A percentile compares a stretch with the other conserved stretches of the same genome.
phyloP scores from a whole-genome alignment of 2,797 vertebrate species.

The Petrocephalus sullivani region DNA sequence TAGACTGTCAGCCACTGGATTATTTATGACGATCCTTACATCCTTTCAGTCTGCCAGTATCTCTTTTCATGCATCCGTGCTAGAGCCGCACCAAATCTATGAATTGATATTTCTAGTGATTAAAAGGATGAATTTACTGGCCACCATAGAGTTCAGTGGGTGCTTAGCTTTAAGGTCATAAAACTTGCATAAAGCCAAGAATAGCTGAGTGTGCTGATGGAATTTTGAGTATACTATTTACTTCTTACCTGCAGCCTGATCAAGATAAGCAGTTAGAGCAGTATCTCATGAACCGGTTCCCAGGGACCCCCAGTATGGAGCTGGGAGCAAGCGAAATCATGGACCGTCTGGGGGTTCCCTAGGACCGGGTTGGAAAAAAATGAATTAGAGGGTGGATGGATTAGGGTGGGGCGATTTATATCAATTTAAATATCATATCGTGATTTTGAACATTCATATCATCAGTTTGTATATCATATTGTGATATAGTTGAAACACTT shows the following conservation, averaged over 20 bases:
- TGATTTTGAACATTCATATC: background rate
- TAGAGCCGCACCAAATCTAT: background rate
- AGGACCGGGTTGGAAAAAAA: background rate
- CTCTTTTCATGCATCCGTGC: background rate
- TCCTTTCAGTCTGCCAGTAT: background rate
- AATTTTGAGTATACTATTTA: background rate
- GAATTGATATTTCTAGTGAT: constrained; percentile 1
- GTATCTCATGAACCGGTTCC: background rate
- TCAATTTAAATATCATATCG: background rate
- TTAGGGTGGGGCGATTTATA: background rate
- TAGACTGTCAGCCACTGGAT: background rate
- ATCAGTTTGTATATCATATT: background rate
- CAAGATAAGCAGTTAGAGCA: background rate
- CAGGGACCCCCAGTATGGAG: background rate
- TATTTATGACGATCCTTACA: background rate
- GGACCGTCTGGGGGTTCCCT: background rate
- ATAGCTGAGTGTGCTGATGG: background rate
- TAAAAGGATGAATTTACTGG: background rate
- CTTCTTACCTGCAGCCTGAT: background rate
- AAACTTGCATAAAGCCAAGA: background rate
- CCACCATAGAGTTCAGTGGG: background rate
- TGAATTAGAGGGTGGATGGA: background rate
- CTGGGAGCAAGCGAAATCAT: background rate
- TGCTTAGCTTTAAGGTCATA: background rate
- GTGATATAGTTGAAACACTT: background rate